A percentile compares a stretch with the other conserved stretches of the same genome.
These are phyloP conservation scores for Cygnus olor DNA, from an alignment of 2,797 vertebrate species.

Conservation along the genomic window DNA sequence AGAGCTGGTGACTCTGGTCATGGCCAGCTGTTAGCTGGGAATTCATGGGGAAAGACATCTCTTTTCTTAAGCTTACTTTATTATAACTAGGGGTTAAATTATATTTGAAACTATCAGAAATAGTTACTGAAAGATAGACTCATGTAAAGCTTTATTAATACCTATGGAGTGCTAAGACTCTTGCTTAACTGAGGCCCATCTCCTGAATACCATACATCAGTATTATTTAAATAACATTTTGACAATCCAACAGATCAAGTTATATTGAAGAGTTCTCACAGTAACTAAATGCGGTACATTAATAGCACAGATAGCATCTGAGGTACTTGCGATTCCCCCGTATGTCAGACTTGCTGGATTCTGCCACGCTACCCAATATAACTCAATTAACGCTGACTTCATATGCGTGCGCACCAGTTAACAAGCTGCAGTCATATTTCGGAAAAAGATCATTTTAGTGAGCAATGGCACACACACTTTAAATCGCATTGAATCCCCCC, in stretches of 20 bases:
- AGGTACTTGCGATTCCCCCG: neutral
- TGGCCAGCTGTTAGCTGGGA: neutral
- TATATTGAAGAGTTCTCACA: neutral
- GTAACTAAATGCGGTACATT: neutral
- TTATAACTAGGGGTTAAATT: neutral
- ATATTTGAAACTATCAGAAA: neutral
- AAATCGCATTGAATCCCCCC: neutral
- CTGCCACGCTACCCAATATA: neutral
- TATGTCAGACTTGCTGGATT: neutral
- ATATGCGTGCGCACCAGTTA: accelerated
- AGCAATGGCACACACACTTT: neutral
- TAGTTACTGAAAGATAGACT: neutral
- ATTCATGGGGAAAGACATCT: neutral
- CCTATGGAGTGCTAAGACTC: neutral
- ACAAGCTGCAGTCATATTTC: neutral
- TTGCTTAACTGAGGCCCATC: neutral
- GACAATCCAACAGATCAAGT: neutral
- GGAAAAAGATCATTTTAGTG: neutral
- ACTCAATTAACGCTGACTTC: neutral
- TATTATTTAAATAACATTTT: neutral
- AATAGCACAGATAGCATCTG: neutral
- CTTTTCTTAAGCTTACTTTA: neutral
- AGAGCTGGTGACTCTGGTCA: neutral
- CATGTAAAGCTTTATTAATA: neutral
- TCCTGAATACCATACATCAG: neutral